phyloP scores from a whole-genome alignment of 1,140 invertebrate genomes.

The Pachypeltis micranthus region DNA sequence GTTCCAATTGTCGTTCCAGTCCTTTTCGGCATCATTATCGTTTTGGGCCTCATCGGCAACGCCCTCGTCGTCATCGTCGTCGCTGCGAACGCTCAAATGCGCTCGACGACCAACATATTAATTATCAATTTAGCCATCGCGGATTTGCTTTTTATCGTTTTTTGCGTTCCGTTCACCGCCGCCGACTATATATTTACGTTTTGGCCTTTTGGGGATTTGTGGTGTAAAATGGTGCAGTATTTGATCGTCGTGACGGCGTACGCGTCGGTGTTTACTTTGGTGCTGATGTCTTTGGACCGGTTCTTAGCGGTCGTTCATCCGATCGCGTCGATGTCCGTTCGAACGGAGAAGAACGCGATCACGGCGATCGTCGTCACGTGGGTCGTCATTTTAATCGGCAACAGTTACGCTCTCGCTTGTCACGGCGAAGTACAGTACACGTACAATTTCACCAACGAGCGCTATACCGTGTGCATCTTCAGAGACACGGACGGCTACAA shows the following conservation, averaged over 20 bases:
- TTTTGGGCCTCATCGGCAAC: constrained; percentile 81
- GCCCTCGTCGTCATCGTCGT: constrained; percentile 62
- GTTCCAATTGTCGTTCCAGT: constrained; percentile 67
- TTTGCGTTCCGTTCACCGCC: constrained; percentile 90
- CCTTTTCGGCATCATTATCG: constrained; percentile 75
- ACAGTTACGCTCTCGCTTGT: constrained; percentile 61
- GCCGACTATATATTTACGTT: constrained; percentile 72
- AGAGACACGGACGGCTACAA: constrained; percentile 49
- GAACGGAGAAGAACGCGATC: constrained; percentile 75
- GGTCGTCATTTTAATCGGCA: constrained; percentile 63
- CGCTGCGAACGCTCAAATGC: constrained; percentile 75
- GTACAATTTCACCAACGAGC: constrained; percentile 42
- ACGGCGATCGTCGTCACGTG: constrained; percentile 67
- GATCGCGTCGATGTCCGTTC: constrained; percentile 73
- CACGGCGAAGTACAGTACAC: constrained; percentile 62
- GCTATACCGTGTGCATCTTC: constrained; percentile 51
- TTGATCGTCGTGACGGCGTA: constrained; percentile 81
- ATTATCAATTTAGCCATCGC: constrained; percentile 82
- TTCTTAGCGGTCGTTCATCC: constrained; percentile 88
- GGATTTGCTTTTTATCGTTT: constrained; percentile 86
- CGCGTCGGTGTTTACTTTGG: constrained; percentile 85
- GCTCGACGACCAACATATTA: constrained; percentile 83
- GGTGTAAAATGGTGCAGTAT: constrained; percentile 82
- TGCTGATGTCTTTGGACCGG: constrained; percentile 88
- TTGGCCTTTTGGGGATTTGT: constrained; percentile 84